Conservation (phyloP, 2,797 vertebrate species). For the Bufotes viridis region DNA sequence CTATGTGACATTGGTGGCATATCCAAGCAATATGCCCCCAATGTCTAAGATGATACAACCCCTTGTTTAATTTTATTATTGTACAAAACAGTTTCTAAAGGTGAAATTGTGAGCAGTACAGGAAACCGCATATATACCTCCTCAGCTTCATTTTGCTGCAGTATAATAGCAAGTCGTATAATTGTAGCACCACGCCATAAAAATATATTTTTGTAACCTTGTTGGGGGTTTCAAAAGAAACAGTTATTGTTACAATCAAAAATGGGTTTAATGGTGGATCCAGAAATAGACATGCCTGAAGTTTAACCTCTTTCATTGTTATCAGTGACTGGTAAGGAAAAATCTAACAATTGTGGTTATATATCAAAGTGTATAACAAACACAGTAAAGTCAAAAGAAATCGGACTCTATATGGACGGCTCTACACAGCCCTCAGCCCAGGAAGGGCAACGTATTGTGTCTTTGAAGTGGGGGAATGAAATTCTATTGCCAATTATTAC, state of each 20-base stretch:
- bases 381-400: conserved; percentile 30
- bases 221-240: conserved; percentile 23
- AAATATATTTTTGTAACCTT: conserved; percentile 32
- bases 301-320: conserved; percentile 29
- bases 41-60: no score
- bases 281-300: conserved; percentile 18
- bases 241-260: conserved; percentile 64
- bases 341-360: conserved; percentile 28
- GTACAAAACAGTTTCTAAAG: not conserved
- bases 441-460: not conserved
- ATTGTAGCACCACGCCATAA: conserved; percentile 14
- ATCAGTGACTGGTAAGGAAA: not conserved
- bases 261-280: conserved; percentile 35
- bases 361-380: conserved; percentile 28
- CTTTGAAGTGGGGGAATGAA: conserved; percentile 8
- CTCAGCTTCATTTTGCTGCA: not conserved
- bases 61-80: not conserved
- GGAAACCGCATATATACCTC: not conserved
- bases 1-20: no score
- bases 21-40: no score
- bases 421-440: not conserved
- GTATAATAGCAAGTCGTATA: conserved; percentile 6
- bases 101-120: not conserved
- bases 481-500: conserved; percentile 22
- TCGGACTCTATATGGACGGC: not conserved